Base-by-base conservation (phyloP, 2,113 vertebrate genomes). In the Casuarius casuarius region DNA sequence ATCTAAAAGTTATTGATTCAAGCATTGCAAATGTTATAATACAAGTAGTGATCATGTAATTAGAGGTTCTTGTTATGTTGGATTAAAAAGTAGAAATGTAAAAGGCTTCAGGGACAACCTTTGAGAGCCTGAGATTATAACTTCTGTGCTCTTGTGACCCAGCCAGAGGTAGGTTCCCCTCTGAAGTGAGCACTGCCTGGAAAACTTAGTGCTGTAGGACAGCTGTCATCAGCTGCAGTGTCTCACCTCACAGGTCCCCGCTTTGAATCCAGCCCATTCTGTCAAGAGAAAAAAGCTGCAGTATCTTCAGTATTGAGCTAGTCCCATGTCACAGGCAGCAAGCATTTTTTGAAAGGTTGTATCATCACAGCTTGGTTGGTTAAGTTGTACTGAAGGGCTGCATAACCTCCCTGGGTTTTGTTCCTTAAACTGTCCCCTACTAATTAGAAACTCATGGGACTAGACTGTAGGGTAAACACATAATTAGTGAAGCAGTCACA, bases 341-440 rank as follows among this genome's bases (percentile, higher is more conserved):
- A 26, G 56, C 44, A 7, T 48, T 44, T 89, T 40, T 48, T n/a
- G 4, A 59, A 58, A 29, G 38, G 21, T n/a, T 88, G 7, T 46
- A 26, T n/a, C 46, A 48, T 86, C 46, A 68, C 42, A 33, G 35
- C 65, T 89, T 79, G 42, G n/a, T 84, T 65, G 80, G 28, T 61
- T 44, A 93, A 94, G 62, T 73, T 84, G 26, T 56, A 54, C 26
- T 83, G 49, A 91, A 49, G 71, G 31, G 35, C 59, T 87, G 2
- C 58, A 77, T 73, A 49, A 70, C n/a, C 84, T 91, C 44, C 66
- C n/a, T 90, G 54, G 58, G 28, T 72, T 80, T 75, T 48, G 28
- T 94, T 97, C 84, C 49, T 79, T 93, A 93, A 79, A 56, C 8
- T 81, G n/a, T 91, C 38, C 63, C 26, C 84, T 87, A 79, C n/a